Percentiles rank a stretch among this genome's conserved stretches.
Evolutionary conservation across 2,113 vertebrate genomes (phyloP).

Genomic region (Trinectes maculatus): DNA sequence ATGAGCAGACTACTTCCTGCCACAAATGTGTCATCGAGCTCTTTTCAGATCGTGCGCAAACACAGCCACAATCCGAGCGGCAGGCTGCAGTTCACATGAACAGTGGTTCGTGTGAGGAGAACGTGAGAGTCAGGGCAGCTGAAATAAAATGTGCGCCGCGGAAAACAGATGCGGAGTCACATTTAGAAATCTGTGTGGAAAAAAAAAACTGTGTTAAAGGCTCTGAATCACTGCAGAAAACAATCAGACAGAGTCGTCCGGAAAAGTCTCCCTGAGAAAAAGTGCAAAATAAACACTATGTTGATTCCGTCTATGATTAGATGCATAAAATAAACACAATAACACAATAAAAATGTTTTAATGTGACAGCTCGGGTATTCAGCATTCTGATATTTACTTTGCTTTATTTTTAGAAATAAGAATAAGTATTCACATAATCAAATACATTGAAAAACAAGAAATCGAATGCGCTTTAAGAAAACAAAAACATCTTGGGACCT

Average conservation of each 20-base stretch:
- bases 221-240: conserved; percentile 14
- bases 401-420: neutral
- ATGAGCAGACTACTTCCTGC: conserved; percentile 71
- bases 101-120: conserved; percentile 29
- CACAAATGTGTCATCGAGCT: conserved; percentile 79
- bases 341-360: neutral
- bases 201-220: conserved; percentile 13
- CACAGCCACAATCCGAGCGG: conserved; percentile 24
- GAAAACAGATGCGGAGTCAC: conserved; percentile 51
- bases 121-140: neutral
- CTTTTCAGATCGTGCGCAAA: conserved; percentile 59
- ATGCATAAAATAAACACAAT: neutral
- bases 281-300: neutral
- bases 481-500: conserved; percentile 43
- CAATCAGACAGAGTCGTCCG: neutral
- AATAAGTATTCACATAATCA: conserved; percentile 6
- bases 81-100: conserved; percentile 38
- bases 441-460: conserved; percentile 23
- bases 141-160: conserved; percentile 12
- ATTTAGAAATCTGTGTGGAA: conserved; percentile 1
- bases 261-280: neutral
- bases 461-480: conserved; percentile 20
- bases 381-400: neutral
- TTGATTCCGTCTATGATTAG: neutral
- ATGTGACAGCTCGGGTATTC: neutral